phyloP scores from a whole-genome alignment of 2,888 invertebrate species.

The Cepaea hortensis region DNA sequence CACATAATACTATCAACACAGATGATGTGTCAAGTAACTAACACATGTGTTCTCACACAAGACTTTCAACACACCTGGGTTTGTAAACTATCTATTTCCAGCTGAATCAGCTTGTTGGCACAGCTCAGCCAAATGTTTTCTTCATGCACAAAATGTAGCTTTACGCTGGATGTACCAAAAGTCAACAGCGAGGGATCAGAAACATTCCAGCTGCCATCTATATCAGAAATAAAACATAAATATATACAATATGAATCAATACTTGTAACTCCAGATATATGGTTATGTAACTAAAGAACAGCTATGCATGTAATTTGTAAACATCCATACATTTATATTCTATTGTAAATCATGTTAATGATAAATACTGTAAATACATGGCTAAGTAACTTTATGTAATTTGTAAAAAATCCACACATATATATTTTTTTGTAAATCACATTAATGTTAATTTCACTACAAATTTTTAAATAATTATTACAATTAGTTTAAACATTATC shows the following conservation, averaged over 20 bases:
- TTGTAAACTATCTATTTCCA: conserved; percentile 57
- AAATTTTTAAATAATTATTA: no score
- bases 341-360: no score
- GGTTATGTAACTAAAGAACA: neutral
- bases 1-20: no score
- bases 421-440: no score
- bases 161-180: conserved; percentile 53
- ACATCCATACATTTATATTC: no score
- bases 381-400: no score
- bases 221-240: neutral
- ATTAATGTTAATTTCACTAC: no score
- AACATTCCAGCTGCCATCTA: conserved; percentile 60
- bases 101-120: conserved; percentile 88
- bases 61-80: conserved; percentile 53
- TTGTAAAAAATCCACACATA: no score
- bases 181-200: conserved; percentile 47
- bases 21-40: no score
- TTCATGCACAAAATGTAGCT: conserved; percentile 87
- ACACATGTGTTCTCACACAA: no score
- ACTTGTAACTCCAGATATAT: neutral
- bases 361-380: no score
- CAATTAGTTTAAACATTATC: no score
- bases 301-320: neutral
- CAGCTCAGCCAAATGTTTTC: conserved; percentile 90
- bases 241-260: neutral